Conservation (phyloP, 2,113 vertebrate species). For the Capreolus pygargus region DNA sequence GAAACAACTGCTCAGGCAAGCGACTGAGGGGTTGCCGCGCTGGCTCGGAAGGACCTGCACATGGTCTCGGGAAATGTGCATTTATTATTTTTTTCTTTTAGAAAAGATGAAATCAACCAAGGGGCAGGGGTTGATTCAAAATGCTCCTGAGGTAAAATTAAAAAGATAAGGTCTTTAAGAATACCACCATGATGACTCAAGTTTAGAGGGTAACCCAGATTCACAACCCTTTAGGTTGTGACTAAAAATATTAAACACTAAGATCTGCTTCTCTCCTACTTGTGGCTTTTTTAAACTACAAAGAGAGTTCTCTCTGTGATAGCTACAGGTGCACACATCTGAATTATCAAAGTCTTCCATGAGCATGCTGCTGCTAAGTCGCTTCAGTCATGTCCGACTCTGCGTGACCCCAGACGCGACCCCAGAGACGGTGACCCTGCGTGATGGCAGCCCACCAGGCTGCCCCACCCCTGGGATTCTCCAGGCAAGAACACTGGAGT, state of each 20-base stretch:
- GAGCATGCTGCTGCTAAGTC: background rate
- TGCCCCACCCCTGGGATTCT: too few species aligned
- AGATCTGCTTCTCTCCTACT: background rate
- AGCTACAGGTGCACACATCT: background rate
- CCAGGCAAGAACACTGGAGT: too few species aligned
- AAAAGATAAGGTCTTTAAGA: slow-evolving; percentile 3
- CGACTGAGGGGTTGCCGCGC: background rate
- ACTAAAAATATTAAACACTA: background rate
- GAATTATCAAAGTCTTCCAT: background rate
- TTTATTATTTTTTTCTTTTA: background rate
- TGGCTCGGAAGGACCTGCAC: background rate
- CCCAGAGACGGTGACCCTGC: too few species aligned
- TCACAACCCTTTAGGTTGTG: background rate
- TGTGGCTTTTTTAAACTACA: background rate
- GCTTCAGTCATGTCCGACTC: too few species aligned
- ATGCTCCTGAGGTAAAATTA: background rate
- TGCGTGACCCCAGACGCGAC: too few species aligned
- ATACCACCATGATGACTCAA: background rate
- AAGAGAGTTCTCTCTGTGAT: background rate
- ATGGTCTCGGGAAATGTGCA: background rate
- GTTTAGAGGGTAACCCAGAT: background rate
- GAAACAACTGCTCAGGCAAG: background rate
- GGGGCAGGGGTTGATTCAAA: background rate
- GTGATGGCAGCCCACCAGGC: too few species aligned
- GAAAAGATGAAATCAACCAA: slow-evolving; percentile 1